Conservation (phyloP, 2,888 invertebrate genomes). For the Ditylenchus weischeri region DNA sequence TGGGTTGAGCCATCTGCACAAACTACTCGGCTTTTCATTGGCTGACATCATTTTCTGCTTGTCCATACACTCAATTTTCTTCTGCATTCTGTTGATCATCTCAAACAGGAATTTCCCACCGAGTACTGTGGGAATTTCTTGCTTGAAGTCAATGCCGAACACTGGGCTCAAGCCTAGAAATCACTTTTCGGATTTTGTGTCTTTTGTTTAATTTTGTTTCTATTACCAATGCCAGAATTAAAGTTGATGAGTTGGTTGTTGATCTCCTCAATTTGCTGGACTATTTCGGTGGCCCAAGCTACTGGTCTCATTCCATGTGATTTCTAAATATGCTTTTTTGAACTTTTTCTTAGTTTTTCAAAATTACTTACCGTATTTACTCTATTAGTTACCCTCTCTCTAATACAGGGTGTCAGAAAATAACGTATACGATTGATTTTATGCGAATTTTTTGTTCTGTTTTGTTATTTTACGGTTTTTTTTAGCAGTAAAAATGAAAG, state of each 20-base stretch:
- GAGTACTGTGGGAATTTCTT: slow-evolving; percentile 22
- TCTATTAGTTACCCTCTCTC: too few relatives aligned
- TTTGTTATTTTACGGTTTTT: too few relatives aligned
- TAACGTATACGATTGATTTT: too few relatives aligned
- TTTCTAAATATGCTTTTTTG: background rate
- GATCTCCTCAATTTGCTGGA: slow-evolving; percentile 14
- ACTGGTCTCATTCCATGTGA: slow-evolving; percentile 21
- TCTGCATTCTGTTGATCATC: slow-evolving; percentile 22
- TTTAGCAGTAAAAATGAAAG: too few relatives aligned
- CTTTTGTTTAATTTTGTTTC: background rate
- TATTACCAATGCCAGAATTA: slow-evolving; percentile 18
- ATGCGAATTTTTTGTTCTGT: too few relatives aligned
- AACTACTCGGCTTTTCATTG: background rate
- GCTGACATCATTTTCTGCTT: slow-evolving; percentile 1
- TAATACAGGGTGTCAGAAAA: too few relatives aligned
- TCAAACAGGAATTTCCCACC: slow-evolving; percentile 22
- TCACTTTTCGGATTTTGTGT: background rate
- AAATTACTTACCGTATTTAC: too few relatives aligned
- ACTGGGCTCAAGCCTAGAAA: slow-evolving; percentile 18
- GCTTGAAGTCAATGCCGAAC: slow-evolving; percentile 18
- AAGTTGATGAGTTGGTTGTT: slow-evolving; percentile 15
- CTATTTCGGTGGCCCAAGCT: slow-evolving; percentile 19
- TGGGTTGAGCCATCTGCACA: slow-evolving; percentile 30
- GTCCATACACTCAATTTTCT: slow-evolving; percentile 23
- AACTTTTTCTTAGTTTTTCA: background rate